These are phyloP conservation scores for Sycobia sp. DNA, from an alignment of 1,140 invertebrate species.

Conservation along the genomic window DNA sequence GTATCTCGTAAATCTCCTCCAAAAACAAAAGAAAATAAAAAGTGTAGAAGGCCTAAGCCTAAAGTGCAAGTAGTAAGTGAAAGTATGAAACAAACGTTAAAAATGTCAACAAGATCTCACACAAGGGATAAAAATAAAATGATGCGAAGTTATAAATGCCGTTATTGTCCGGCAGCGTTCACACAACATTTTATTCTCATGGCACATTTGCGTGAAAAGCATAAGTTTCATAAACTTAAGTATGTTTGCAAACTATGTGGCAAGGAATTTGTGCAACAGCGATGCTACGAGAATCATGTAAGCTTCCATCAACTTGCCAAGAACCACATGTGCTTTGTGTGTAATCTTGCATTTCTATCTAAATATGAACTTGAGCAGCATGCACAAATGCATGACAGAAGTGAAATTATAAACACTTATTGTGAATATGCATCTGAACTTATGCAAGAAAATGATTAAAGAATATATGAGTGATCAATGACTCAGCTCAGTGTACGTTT, in stretches of 20 bases:
- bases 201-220: slow-evolving; percentile 24
- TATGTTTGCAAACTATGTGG: slow-evolving; percentile 31
- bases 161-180: slow-evolving; percentile 19
- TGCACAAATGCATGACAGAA: slow-evolving; percentile 20
- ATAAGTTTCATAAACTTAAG: slow-evolving; percentile 26
- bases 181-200: slow-evolving; percentile 12
- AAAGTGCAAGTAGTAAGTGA: slow-evolving; percentile 26
- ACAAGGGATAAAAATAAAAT: slow-evolving; percentile 14
- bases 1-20: slow-evolving; percentile 18
- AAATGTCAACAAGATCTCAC: slow-evolving; percentile 16
- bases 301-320: slow-evolving; percentile 29
- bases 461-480: slow-evolving; percentile 3
- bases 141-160: slow-evolving; percentile 16
- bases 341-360: slow-evolving; percentile 31
- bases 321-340: slow-evolving; percentile 31
- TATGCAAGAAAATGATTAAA: slow-evolving; percentile 26
- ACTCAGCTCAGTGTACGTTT: slow-evolving; percentile 11
- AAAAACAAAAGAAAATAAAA: slow-evolving; percentile 30
- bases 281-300: slow-evolving; percentile 29
- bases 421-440: slow-evolving; percentile 22
- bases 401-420: slow-evolving; percentile 28
- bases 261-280: slow-evolving; percentile 27
- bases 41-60: slow-evolving; percentile 14
- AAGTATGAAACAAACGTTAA: slow-evolving; percentile 29
- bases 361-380: slow-evolving; percentile 32